Conservation (phyloP, 2,888 invertebrate species). For the Thumatha senex region DNA sequence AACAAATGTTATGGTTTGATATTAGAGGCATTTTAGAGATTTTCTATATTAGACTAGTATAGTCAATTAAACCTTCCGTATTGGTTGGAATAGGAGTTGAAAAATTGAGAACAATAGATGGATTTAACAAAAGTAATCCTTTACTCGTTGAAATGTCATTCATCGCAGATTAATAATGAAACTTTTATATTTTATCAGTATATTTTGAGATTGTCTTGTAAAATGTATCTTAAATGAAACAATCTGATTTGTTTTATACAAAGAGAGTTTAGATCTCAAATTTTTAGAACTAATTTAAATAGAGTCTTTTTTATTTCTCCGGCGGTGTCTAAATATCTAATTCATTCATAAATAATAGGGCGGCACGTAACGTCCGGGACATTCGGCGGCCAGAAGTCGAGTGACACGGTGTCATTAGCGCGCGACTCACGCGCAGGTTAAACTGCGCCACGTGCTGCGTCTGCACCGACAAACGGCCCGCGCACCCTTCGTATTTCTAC, state of each 20-base stretch:
- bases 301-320: constrained; percentile 5
- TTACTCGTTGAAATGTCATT: too few species aligned
- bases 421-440: constrained; percentile 73
- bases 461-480: constrained; percentile 42
- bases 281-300: constrained; percentile 6
- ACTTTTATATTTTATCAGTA: too few species aligned
- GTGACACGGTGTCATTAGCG: constrained; percentile 69
- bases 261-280: too few species aligned
- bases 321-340: constrained; percentile 14
- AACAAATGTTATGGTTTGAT: too few species aligned
- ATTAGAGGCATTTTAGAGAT: neutral
- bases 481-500: constrained; percentile 58
- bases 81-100: too few species aligned
- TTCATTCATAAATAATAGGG: constrained; percentile 30
- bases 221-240: neutral
- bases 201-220: neutral
- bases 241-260: neutral
- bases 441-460: constrained; percentile 74
- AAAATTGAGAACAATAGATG: too few species aligned
- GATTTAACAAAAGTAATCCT: too few species aligned
- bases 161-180: too few species aligned
- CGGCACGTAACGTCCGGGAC: constrained; percentile 41
- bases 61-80: too few species aligned
- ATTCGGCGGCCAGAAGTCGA: constrained; percentile 43
- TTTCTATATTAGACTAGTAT: too few species aligned